These are phyloP conservation scores for Macrosoma leucophasiata DNA, from an alignment of 2,888 invertebrate species.

Conservation along the genomic window DNA sequence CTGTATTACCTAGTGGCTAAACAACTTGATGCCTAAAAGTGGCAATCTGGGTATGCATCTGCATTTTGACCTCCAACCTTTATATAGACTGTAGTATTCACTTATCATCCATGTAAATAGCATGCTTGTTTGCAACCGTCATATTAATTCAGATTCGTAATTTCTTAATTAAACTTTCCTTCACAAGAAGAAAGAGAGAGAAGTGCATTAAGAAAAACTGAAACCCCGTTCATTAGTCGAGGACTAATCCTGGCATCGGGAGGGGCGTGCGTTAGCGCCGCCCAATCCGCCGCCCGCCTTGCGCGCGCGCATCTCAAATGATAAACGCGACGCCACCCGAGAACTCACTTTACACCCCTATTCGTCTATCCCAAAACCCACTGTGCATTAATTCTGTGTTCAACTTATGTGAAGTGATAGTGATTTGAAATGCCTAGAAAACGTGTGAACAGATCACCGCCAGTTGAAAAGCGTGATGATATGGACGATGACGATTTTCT, in stretches of 20 bases:
- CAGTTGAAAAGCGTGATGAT: conserved; percentile 49
- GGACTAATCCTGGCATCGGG: conserved; percentile 47
- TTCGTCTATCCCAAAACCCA: too few relatives aligned
- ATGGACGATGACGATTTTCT: conserved; percentile 64
- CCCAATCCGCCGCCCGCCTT: conserved; percentile 59
- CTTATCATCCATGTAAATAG: too few relatives aligned
- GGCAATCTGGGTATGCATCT: too few relatives aligned
- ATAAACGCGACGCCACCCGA: conserved; percentile 42
- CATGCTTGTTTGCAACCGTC: too few relatives aligned
- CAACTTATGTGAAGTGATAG: conserved; percentile 24
- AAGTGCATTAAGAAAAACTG: too few relatives aligned
- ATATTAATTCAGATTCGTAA: too few relatives aligned
- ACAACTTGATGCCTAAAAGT: too few relatives aligned
- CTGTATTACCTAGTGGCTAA: too few relatives aligned
- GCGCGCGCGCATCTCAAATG: conserved; percentile 56
- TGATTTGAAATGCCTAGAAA: conserved; percentile 56
- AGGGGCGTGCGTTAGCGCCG: conserved; percentile 58
- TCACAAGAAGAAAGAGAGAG: too few relatives aligned
- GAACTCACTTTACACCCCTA: conserved; percentile 32
- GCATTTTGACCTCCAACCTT: too few relatives aligned
- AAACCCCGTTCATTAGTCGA: conserved; percentile 44
- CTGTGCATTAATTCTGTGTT: not conserved
- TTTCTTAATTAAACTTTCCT: too few relatives aligned
- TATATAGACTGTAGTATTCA: too few relatives aligned
- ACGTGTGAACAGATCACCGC: conserved; percentile 49